Conservation (phyloP, 1,140 invertebrate species). For the Pinna nobilis region DNA sequence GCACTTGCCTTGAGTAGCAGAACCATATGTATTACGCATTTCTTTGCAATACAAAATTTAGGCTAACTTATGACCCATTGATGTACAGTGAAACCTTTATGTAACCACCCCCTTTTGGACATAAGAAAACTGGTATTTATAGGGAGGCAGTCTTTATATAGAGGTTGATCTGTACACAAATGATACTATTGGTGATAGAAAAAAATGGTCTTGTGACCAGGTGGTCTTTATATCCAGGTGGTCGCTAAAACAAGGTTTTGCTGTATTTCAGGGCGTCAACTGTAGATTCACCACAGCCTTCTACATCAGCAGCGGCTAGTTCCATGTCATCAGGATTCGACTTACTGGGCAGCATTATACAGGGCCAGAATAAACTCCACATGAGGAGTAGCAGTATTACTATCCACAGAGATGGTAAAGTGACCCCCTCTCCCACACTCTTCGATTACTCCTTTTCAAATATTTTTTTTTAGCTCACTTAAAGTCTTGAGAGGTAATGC, state of each 20-base stretch:
- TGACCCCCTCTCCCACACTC: too few species aligned
- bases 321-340: slow-evolving; percentile 71
- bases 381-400: slow-evolving; percentile 80
- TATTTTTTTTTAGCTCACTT: background rate
- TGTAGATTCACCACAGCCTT: background rate
- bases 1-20: too few species aligned
- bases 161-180: too few species aligned
- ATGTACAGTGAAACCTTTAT: background rate
- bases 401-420: slow-evolving; percentile 80
- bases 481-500: background rate
- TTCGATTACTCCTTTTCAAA: background rate
- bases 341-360: slow-evolving; percentile 84
- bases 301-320: background rate
- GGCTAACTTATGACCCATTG: too few species aligned
- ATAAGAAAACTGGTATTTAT: slow-evolving; percentile 15
- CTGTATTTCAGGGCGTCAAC: background rate
- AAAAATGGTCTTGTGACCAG: background rate
- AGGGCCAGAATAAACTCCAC: slow-evolving; percentile 84
- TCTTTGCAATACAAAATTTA: too few species aligned
- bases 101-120: too few species aligned
- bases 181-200: background rate
- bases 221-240: background rate
- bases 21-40: too few species aligned
- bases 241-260: background rate
- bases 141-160: too few species aligned